Percentiles rank a stretch among this genome's conserved stretches.
phyloP scores from a whole-genome alignment of 2,797 vertebrate genomes.

The Leontocebus nigricollis region DNA sequence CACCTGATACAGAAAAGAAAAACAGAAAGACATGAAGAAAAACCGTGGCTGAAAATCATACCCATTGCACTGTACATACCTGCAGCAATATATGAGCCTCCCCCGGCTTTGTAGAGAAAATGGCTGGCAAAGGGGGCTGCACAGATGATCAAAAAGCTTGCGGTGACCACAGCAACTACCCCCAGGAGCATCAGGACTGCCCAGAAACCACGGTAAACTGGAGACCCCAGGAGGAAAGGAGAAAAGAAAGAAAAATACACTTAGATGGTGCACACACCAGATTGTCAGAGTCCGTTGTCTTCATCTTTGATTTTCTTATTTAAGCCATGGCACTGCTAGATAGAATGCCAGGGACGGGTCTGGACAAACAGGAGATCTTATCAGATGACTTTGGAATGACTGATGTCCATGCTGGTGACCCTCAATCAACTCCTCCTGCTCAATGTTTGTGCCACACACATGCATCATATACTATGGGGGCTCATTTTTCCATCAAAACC shows the following conservation, averaged over 20 bases:
- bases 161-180: slow-evolving; percentile 88
- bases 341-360: background rate
- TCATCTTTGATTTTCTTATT: slow-evolving; percentile 42
- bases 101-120: slow-evolving; percentile 94
- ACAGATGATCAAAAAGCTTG: slow-evolving; percentile 95
- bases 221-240: slow-evolving; percentile 53
- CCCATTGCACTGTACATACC: slow-evolving; percentile 84
- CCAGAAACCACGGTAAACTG: slow-evolving; percentile 98
- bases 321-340: slow-evolving; percentile 2
- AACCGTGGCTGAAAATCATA: accelerated
- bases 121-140: slow-evolving; percentile 95
- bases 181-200: slow-evolving; percentile 95
- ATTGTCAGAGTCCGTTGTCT: background rate
- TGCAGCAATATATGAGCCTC: slow-evolving; percentile 91
- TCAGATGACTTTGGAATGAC: slow-evolving; percentile 39
- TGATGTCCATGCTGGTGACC: background rate
- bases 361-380: slow-evolving; percentile 23
- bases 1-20: background rate
- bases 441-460: slow-evolving; percentile 16
- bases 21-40: background rate
- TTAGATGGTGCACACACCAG: slow-evolving; percentile 47
- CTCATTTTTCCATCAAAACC: slow-evolving; percentile 57
- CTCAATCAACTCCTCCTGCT: background rate
- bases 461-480: background rate
- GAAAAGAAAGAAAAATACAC: background rate